Percentiles rank a stretch among this genome's conserved stretches.
Evolutionary conservation across 2,797 vertebrate genomes (phyloP).

Genomic region (Antrozous pallidus): DNA sequence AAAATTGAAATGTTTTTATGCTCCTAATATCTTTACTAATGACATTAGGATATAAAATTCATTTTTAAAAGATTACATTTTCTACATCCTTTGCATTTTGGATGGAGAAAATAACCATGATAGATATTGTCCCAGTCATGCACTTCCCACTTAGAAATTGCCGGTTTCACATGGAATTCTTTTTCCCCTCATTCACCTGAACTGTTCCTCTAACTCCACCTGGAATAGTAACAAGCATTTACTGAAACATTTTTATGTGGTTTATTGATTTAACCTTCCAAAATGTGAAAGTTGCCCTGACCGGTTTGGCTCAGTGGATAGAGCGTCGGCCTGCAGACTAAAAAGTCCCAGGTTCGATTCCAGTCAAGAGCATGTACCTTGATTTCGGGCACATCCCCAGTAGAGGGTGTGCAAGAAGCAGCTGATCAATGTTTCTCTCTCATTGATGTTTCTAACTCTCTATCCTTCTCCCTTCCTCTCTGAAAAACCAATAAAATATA

Average conservation of each 20-base stretch:
- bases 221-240: background rate
- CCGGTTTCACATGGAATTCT: background rate
- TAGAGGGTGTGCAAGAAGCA: no score
- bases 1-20: conserved; percentile 29
- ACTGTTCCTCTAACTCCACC: background rate
- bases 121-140: background rate
- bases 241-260: background rate
- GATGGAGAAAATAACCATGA: background rate
- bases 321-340: no score
- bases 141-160: background rate
- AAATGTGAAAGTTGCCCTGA: background rate
- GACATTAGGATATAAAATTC: background rate
- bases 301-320: no score
- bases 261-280: background rate
- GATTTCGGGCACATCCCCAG: no score
- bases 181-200: background rate
- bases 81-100: background rate
- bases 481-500: no score
- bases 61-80: conserved; percentile 2
- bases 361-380: no score
- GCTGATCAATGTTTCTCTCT: no score
- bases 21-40: conserved; percentile 20
- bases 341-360: no score
- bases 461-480: no score
- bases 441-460: no score